Evolutionary conservation across 2,113 vertebrate species (phyloP).

Genomic region (Phaetusa simplex): DNA sequence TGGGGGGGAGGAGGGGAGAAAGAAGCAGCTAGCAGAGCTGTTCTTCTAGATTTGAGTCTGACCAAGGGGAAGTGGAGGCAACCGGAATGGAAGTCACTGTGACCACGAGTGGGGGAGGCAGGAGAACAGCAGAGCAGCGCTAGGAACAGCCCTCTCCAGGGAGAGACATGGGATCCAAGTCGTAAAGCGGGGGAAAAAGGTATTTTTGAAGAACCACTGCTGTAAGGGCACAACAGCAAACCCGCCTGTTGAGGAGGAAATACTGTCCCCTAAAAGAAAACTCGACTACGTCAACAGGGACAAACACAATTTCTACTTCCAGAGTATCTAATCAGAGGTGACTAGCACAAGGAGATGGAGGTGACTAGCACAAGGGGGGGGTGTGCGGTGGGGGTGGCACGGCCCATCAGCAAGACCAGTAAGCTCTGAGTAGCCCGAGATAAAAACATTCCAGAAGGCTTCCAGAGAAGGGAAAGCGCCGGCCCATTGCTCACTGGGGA

Average conservation of each 20-base stretch:
- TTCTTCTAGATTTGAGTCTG: not conserved
- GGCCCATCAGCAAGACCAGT: not conserved
- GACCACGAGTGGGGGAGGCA: not conserved
- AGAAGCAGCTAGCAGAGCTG: not conserved
- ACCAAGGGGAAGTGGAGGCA: not conserved
- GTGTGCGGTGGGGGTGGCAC: not conserved
- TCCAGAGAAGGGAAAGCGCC: not conserved
- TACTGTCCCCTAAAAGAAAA: no score
- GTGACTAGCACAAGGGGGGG: not conserved
- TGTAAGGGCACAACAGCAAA: not conserved
- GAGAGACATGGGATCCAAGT: not conserved
- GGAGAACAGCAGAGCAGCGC: not conserved
- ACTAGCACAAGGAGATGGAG: not conserved
- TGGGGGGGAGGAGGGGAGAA: no score
- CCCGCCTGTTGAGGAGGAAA: not conserved
- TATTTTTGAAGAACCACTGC: not conserved
- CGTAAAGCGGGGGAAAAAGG: rapidly evolving
- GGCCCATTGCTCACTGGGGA: not conserved
- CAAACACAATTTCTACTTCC: not conserved
- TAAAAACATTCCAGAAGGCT: not conserved
- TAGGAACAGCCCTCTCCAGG: not conserved
- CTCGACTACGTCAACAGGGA: not conserved
- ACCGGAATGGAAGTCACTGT: not conserved
- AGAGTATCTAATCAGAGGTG: no score
- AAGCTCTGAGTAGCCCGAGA: not conserved